Base-by-base conservation (phyloP, 64 coral and sea anemone species). In the Montipora efflorescens region DNA sequence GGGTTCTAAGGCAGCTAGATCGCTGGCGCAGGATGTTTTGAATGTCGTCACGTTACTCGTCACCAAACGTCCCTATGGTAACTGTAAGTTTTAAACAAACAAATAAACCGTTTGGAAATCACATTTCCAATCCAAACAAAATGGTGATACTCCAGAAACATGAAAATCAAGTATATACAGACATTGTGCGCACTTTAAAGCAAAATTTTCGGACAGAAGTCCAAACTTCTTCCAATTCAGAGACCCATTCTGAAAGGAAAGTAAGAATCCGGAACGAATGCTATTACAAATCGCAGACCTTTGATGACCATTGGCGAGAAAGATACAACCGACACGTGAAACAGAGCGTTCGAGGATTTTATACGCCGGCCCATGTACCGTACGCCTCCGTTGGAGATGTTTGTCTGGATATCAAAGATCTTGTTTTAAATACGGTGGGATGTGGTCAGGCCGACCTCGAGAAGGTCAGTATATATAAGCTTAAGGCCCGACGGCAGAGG, bases 301-400 rank as follows among this genome's bases (percentile, higher is more conserved):
- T 64, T 19, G 88, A 94, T 14, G 89, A 74, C 59, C 88, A 94
- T 8, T 97, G 95, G 95, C 87, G 74, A 77, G 87, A 87, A 48
- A 97, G 91, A 74, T 97, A 97, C 48, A 77, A 94, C 47, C 87
- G 95, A 48, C 83, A 92, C 77, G 81, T 92, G 5, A 88, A 76
- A 79, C 95, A 97, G 52, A 81, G 78, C 8, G 79, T 77, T 0
- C 87, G 92, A 67, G 95, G 95, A 15, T 97, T 97, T 58, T 97
- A 97, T 55, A 94, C 95, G 2, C 95, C 95, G 5, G 92, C 95
- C 49, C 88, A 94, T 88, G 46, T 94, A 1, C 89, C 95, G 18
- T 97, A 97, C 47, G 74, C 80, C 59, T 82, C 88, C 23, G 89
- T 97, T 5, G 95, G 95, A 1, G 53, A 94, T 5, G 77, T 97